Evolutionary conservation across 2,888 invertebrate genomes (phyloP).

Genomic region (Beris chalybata): DNA sequence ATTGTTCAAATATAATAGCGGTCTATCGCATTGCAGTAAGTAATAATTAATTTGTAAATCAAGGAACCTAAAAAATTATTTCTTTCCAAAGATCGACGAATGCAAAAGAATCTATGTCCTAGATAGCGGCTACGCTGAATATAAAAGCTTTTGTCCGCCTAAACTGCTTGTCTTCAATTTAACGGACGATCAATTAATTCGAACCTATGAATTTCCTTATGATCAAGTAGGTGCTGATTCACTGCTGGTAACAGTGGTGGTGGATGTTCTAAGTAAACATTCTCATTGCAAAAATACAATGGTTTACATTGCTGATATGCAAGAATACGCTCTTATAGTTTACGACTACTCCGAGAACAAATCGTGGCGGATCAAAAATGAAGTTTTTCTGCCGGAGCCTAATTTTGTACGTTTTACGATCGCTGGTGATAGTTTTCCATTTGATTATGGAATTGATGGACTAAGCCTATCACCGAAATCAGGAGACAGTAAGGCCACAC

Average conservation of each 20-base stretch:
- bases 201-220: constrained; percentile 50
- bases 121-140: constrained; percentile 64
- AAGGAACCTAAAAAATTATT: too few relatives aligned
- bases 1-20: too few relatives aligned
- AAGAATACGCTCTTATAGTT: constrained; percentile 63
- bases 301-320: constrained; percentile 68
- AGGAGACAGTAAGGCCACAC: too few relatives aligned
- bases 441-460: constrained; percentile 71
- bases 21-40: too few relatives aligned
- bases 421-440: constrained; percentile 62
- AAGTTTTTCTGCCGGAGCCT: constrained; percentile 62
- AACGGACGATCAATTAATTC: constrained; percentile 60
- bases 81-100: constrained; percentile 62
- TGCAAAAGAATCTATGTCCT: constrained; percentile 68
- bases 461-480: constrained; percentile 60
- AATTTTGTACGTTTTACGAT: constrained; percentile 62
- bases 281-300: constrained; percentile 60
- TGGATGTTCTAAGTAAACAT: constrained; percentile 59
- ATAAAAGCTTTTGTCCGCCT: constrained; percentile 66
- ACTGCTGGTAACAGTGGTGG: constrained; percentile 53
- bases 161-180: constrained; percentile 75
- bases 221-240: constrained; percentile 46
- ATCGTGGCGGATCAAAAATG: constrained; percentile 65
- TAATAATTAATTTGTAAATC: too few relatives aligned
- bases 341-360: constrained; percentile 58